These are phyloP conservation scores for Orthonyx spaldingii DNA, from an alignment of 2,113 vertebrate genomes.

Conservation along the genomic window DNA sequence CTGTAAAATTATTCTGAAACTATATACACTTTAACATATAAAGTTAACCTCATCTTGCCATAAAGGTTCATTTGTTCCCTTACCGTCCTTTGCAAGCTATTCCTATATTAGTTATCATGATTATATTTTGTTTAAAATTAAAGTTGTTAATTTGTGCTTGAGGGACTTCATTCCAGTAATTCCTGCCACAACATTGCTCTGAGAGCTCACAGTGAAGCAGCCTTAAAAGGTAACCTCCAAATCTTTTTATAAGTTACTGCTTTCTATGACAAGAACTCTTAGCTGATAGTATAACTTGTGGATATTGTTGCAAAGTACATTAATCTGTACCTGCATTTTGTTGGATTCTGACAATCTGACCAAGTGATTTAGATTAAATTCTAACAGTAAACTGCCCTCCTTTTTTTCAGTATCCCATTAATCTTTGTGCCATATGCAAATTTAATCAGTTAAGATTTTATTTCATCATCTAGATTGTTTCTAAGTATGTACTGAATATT, in stretches of 20 bases:
- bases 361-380: constrained; percentile 14
- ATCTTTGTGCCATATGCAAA: constrained; percentile 53
- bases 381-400: background rate
- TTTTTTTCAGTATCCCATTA: constrained; percentile 11
- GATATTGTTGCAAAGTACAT: background rate
- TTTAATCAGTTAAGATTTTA: constrained; percentile 59
- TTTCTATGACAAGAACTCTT: background rate
- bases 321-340: background rate
- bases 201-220: background rate
- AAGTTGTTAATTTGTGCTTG: background rate
- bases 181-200: background rate
- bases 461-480: constrained; percentile 46
- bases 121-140: background rate
- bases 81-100: background rate
- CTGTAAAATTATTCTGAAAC: background rate
- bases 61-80: background rate
- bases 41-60: background rate
- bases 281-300: background rate
- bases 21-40: background rate
- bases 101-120: background rate
- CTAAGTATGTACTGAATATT: background rate
- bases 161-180: background rate
- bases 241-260: background rate
- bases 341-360: background rate
- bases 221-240: background rate